phyloP scores from a whole-genome alignment of 2,113 vertebrate genomes.

The Ammodytes dubius region DNA sequence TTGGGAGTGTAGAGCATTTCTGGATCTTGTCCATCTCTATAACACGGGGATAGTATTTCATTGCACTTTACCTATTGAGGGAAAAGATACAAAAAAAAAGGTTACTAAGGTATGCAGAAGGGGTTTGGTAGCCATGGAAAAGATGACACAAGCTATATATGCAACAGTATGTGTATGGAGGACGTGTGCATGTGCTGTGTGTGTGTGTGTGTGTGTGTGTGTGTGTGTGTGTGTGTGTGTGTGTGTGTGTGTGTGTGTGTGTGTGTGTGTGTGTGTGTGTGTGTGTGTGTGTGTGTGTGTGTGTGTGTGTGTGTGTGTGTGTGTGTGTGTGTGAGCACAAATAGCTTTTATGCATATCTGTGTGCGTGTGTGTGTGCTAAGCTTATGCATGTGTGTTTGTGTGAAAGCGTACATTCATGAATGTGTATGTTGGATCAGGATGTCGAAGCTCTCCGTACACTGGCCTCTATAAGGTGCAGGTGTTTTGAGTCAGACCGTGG shows the following conservation, averaged over 20 bases:
- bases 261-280: conserved; percentile 74
- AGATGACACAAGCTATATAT: conserved; percentile 62
- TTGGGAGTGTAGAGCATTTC: conserved; percentile 75
- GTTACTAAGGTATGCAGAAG: conserved; percentile 50
- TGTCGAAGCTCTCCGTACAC: conserved; percentile 66
- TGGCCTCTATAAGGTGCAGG: conserved; percentile 73
- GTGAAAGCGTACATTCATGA: conserved; percentile 74
- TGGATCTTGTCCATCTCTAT: conserved; percentile 77
- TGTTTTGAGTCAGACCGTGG: conserved; percentile 80
- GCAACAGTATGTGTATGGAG: conserved; percentile 22
- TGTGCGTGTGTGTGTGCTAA: conserved; percentile 39
- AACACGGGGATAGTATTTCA: conserved; percentile 75
- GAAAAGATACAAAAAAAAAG: conserved; percentile 65
- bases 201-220: conserved; percentile 65
- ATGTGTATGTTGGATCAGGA: conserved; percentile 75
- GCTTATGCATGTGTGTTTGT: conserved; percentile 61
- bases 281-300: conserved; percentile 50
- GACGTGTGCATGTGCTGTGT: conserved; percentile 31
- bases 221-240: conserved; percentile 65
- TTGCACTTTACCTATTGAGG: conserved; percentile 68
- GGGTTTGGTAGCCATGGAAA: conserved; percentile 60
- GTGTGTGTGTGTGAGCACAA: conserved; percentile 31
- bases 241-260: conserved; percentile 62
- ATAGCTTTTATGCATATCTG: conserved; percentile 44
- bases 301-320: conserved; percentile 63